phyloP scores from a whole-genome alignment of 2,888 invertebrate genomes.

The Oscheius sp. region DNA sequence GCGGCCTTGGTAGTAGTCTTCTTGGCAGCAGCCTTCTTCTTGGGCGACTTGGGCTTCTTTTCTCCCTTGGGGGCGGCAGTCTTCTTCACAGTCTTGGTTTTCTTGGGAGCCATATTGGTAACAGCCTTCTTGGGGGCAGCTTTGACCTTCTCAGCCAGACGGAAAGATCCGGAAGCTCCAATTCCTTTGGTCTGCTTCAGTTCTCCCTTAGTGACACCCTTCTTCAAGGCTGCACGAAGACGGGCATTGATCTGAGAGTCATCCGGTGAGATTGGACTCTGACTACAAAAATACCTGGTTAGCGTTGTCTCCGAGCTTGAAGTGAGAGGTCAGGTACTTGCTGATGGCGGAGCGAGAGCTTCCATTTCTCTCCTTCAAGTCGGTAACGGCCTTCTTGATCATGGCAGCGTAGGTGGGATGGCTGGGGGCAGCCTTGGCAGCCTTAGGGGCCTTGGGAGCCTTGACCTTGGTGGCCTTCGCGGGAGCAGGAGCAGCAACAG shows the following conservation, averaged over 20 bases:
- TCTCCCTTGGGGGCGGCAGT: constrained; percentile 32
- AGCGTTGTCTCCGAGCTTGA: constrained; percentile 74
- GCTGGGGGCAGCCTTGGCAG: constrained; percentile 37
- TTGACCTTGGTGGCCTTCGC: constrained; percentile 35
- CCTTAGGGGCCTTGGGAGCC: constrained; percentile 27
- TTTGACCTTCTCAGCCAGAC: constrained; percentile 48
- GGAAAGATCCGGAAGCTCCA: constrained; percentile 66
- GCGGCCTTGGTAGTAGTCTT: constrained; percentile 44
- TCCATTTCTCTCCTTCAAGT: constrained; percentile 75
- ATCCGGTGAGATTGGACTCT: not conserved
- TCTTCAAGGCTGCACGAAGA: constrained; percentile 74
- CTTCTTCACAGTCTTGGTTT: constrained; percentile 43
- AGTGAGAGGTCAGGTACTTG: constrained; percentile 75
- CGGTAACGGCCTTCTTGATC: constrained; percentile 74
- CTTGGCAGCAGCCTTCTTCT: constrained; percentile 40
- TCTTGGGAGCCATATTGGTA: constrained; percentile 54
- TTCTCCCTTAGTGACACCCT: constrained; percentile 73
- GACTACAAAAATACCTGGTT: constrained; percentile 11
- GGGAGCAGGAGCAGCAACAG: constrained; percentile 26
- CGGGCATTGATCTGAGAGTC: constrained; percentile 72
- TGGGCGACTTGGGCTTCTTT: constrained; percentile 12
- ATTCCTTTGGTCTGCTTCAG: constrained; percentile 73
- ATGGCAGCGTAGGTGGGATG: constrained; percentile 74
- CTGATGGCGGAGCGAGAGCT: constrained; percentile 75
- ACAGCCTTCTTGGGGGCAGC: constrained; percentile 35